Evolutionary conservation across 2,797 vertebrate genomes (phyloP), one percentile per base, ranked within the genome.

Genomic region (Chaunax sp.): DNA sequence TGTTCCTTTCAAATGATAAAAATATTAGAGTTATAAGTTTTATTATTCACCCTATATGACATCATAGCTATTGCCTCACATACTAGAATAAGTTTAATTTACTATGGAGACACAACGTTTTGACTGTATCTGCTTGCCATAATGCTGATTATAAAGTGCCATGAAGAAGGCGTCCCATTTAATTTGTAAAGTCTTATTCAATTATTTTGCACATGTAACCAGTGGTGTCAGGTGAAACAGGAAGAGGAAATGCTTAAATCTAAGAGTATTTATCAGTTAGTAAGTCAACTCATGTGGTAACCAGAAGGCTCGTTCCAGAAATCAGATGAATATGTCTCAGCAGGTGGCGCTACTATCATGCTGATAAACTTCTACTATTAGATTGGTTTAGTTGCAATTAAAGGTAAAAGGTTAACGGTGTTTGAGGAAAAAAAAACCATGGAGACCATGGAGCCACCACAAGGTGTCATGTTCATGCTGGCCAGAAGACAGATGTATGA

Each of bases 381-480:
- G 15, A 30, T 46, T 47, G 10, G 53, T 33, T 33, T 3, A 58
- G 1, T 6, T 0, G 3, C 19, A 12, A 28, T 28, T 33, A 14
- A 15, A 20, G 28, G 19, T 20, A 37, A 26, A 57, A n/a, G n/a
- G n/a, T n/a, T n/a, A n/a, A n/a, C n/a, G n/a, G n/a, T 25, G 9
- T 46, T 16, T 9, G 16, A 61, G 33, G 1, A 0, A 13, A 9
- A 45, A 18, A n/a, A 2, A 26, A 35, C 38, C 13, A 46, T 11
- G 7, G 0, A 16, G 2, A 23, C n/a, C 12, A 16, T 0, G 0
- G 23, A 61, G 35, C 49, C 25, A 70, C 73, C 78, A 88, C 53
- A 57, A 84, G 82, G 66, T 72, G 86, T 80, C 80, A 55, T 60
- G 9, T n/a, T 75, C 15, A 19, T 20, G 44, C 26, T 1, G 4